Conservation (phyloP, 64 coral and sea anemone species). For the Pocillopora damicornis region DNA sequence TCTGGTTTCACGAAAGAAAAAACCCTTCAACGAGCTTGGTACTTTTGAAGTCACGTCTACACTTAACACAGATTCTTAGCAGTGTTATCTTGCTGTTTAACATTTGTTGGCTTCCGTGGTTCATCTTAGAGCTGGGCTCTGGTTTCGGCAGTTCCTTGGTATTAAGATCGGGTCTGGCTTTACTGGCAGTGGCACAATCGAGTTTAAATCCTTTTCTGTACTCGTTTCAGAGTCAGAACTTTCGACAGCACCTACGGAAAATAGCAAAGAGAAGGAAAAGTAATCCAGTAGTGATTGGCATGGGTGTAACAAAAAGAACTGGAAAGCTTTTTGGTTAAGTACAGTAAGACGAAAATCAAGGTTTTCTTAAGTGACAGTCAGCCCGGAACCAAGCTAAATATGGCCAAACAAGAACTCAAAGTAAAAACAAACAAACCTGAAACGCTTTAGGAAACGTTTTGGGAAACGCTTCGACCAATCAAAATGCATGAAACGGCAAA, state of each 20-base stretch:
- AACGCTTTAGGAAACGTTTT: no score
- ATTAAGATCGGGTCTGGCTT: neutral
- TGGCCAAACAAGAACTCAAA: no score
- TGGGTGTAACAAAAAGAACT: neutral
- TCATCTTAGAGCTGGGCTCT: constrained; percentile 9
- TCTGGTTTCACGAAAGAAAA: neutral
- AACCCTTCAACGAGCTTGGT: constrained; percentile 1
- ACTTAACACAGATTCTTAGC: constrained; percentile 28
- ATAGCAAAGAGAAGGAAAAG: neutral
- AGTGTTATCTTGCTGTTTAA: constrained; percentile 43
- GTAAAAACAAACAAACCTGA: no score
- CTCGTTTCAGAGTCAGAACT: constrained; percentile 48
- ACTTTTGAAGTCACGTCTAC: constrained; percentile 12
- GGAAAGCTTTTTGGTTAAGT: neutral
- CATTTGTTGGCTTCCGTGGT: constrained; percentile 59
- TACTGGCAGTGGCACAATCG: constrained; percentile 27
- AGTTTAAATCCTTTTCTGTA: constrained; percentile 49
- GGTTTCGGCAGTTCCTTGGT: neutral
- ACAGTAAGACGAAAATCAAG: neutral
- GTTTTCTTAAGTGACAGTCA: no score
- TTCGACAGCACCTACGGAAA: constrained; percentile 24
- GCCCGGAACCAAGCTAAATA: neutral
- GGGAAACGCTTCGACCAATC: no score
- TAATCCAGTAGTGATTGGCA: neutral
- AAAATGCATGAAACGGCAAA: no score